phyloP scores from a whole-genome alignment of 1,140 invertebrate genomes.

The Ceratina australensis region DNA sequence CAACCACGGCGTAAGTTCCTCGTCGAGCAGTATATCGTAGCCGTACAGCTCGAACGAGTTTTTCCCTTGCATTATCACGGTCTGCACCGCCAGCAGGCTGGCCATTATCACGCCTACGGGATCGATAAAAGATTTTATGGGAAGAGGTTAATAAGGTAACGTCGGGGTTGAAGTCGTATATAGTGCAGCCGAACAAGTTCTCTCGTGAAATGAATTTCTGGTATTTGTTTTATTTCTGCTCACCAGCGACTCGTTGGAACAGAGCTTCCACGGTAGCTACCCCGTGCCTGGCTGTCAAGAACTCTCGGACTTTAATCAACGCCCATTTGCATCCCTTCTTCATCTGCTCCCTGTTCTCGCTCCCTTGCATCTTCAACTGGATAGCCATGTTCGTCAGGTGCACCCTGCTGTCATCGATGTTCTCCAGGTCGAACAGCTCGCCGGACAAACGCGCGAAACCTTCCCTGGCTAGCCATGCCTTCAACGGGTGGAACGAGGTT shows the following conservation, averaged over 20 bases:
- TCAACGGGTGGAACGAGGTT: constrained; percentile 81
- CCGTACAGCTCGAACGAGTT: constrained; percentile 85
- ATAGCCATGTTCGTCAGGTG: constrained; percentile 85
- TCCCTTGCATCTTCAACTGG: constrained; percentile 72
- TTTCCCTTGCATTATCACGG: constrained; percentile 74
- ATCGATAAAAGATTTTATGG: constrained; percentile 2
- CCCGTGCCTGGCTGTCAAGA: constrained; percentile 73
- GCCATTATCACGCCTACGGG: constrained; percentile 78
- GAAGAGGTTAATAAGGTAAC: background rate
- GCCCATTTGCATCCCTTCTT: constrained; percentile 75
- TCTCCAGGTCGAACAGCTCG: constrained; percentile 81
- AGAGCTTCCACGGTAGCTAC: constrained; percentile 76
- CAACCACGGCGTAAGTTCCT: constrained; percentile 82
- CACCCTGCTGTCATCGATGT: constrained; percentile 75
- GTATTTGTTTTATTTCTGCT: background rate
- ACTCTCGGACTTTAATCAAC: constrained; percentile 72
- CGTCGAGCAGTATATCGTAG: constrained; percentile 84
- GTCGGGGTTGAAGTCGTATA: background rate
- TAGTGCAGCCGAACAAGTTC: background rate
- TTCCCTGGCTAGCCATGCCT: constrained; percentile 83
- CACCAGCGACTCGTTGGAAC: constrained; percentile 81
- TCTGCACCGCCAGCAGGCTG: constrained; percentile 80
- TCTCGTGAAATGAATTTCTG: background rate
- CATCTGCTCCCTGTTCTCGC: constrained; percentile 10
- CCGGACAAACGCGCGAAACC: constrained; percentile 83